Evolutionary conservation across 1,140 invertebrate genomes (phyloP), one percentile per base, ranked within the genome.

Genomic region (Nautilus pompilius): DNA sequence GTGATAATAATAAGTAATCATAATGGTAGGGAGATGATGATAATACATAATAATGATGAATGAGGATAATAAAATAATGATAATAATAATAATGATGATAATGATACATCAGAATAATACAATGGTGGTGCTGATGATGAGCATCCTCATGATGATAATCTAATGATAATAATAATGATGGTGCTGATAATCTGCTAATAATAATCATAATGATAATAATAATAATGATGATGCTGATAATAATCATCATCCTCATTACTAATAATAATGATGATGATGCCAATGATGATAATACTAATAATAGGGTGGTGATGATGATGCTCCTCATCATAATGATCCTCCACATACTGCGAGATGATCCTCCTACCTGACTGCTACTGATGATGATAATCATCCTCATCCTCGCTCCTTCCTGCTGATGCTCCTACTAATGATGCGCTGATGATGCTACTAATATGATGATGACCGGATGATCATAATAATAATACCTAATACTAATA

Each of bases 241-340:
- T 20, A 26, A 41, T 59, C 45, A 32, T 64, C 28, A 29, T n/a
- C n/a, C n/a, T n/a, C n/a, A n/a, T n/a, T n/a, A n/a, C n/a, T 59
- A 60, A 58, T 53, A 24, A 58, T 67, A 57, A 33, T 67, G 65
- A 29, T 63, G 60, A 51, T 67, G 59, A 32, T 3, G 26, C 17
- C 13, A 33, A 1, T 15, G 5, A 57, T 30, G 17, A 48, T 55
- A 65, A 15, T 3, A 54, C 5, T 26, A 6, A 26, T 4, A 3
- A n/a, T 54, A 20, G 26, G 29, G 29, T 20, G 51, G n/a, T 5
- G 17, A 54, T 26, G 17, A 15, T 1, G 15, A 53, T 1, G 51
- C 2, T 17, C 51, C 22, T 17, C n/a, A 24, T 20, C n/a, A 49
- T 49, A 49, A 49, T 24, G n/a, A 5, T n/a, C 5, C 26, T 6